A percentile compares a stretch with the other conserved stretches of the same genome.
phyloP scores from a whole-genome alignment of 2,888 invertebrate species.

The Plagodis dolabraria region DNA sequence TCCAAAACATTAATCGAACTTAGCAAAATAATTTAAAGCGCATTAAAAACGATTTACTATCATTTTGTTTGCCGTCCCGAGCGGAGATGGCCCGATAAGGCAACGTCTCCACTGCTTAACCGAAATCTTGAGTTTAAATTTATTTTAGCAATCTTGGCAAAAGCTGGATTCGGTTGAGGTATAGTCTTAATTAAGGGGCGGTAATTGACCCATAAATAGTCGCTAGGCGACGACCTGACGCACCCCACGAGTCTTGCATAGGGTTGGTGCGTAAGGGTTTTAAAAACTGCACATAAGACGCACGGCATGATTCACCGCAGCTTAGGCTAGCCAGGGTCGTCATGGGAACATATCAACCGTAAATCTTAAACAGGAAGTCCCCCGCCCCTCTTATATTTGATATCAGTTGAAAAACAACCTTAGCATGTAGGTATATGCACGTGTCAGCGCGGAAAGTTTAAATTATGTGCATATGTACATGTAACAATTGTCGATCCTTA shows the following conservation, averaged over 20 bases:
- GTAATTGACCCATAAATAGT: constrained; percentile 67
- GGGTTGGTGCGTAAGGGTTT: constrained; percentile 25
- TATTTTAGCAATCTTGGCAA: constrained; percentile 62
- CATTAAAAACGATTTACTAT: constrained; percentile 29
- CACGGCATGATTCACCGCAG: neutral
- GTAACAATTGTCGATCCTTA: too few relatives aligned
- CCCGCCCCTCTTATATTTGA: too few relatives aligned
- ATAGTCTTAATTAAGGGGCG: constrained; percentile 63
- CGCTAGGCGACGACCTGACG: constrained; percentile 42
- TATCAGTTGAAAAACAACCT: too few relatives aligned
- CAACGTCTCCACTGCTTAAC: constrained; percentile 49
- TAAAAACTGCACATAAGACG: neutral
- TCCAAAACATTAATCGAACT: constrained; percentile 5
- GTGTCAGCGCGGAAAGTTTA: too few relatives aligned
- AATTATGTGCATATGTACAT: too few relatives aligned
- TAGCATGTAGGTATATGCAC: too few relatives aligned
- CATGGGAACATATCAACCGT: too few relatives aligned
- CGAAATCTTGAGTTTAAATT: constrained; percentile 59
- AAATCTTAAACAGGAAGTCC: too few relatives aligned
- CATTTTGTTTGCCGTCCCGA: constrained; percentile 32
- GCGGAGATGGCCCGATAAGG: constrained; percentile 36
- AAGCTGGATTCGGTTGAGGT: constrained; percentile 60
- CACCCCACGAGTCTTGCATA: constrained; percentile 28
- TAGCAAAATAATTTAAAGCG: constrained; percentile 24
- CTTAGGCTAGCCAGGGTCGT: too few relatives aligned